Evolutionary conservation across 2,888 invertebrate species (phyloP).

Genomic region (Agriotes lineatus): DNA sequence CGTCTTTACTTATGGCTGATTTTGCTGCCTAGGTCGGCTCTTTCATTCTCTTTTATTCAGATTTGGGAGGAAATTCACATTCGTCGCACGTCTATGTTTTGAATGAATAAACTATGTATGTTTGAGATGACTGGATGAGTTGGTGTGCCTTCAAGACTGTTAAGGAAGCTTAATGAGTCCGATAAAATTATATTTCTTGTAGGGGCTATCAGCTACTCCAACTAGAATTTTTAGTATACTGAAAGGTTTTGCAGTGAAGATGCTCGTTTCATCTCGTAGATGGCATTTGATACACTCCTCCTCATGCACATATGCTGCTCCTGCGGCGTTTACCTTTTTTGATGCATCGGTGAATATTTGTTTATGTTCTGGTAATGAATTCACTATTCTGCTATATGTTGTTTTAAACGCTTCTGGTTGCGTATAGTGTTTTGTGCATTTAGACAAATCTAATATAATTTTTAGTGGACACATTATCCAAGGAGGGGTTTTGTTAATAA

Average conservation of each 20-base stretch:
- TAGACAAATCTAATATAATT: not conserved
- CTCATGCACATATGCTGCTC: not conserved
- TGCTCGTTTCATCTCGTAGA: no score
- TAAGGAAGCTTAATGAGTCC: not conserved
- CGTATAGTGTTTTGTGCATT: not conserved
- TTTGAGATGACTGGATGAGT: not conserved
- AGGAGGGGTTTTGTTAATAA: not conserved
- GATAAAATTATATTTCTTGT: not conserved
- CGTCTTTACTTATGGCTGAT: not conserved
- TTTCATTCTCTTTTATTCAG: not conserved
- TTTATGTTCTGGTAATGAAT: not conserved
- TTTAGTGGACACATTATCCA: not conserved
- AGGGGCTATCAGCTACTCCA: not conserved
- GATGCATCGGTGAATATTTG: not conserved
- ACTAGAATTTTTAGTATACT: not conserved
- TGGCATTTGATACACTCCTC: not conserved
- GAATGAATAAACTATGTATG: not conserved
- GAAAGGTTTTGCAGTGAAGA: not conserved
- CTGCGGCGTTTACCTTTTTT: not conserved
- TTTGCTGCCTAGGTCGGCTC: not conserved
- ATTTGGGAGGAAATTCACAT: not conserved
- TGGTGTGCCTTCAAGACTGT: not conserved
- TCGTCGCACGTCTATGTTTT: not conserved
- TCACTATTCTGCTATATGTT: not conserved
- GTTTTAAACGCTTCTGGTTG: not conserved